Base-by-base conservation (phyloP, 2,797 vertebrate species). In the Pelobates cultripes region DNA sequence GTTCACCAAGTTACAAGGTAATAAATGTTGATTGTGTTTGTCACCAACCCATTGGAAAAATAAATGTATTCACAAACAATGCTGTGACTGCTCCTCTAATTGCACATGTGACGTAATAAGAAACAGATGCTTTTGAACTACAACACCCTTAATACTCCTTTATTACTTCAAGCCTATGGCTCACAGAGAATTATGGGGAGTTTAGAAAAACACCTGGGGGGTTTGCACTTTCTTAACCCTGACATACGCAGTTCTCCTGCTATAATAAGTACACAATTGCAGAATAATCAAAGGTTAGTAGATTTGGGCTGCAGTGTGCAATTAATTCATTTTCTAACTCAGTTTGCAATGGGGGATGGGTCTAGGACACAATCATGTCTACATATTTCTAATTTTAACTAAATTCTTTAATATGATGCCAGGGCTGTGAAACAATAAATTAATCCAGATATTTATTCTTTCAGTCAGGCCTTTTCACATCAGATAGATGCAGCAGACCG, bases 371-470 rank as follows among this genome's bases (percentile, higher is more conserved):
- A 72, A 53, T 41, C 9, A 41, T n/a, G 75, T 77, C 79, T 53
- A 66, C 80, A 76, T 71, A 76, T 60, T 72, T 77, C 40, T 44
- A 13, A 47, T 44, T 71, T 42, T 73, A 81, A 13, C 40, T 42
- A 40, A 77, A 15, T 71, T 51, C 15, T 69, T 75, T 70, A 47
- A 10, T 71, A 64, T 15, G 75, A 70, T 55, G 60, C 68, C 53
- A 70, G 40, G 72, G 76, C 66, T 69, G 71, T 4, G 53, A 72
- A 72, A 84, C 68, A 84, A 66, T 83, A 79, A 75, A 84, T 73
- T 60, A 82, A 80, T 79, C 73, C 77, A 79, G 60, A 53, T 73
- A 77, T 45, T 77, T 60, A 72, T 64, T 61, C 64, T 70, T 43
- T 75, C 75, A 71, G 57, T 63, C 72, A 72, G 28, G 68, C 44